Evolutionary conservation across 2,888 invertebrate genomes (phyloP).

Genomic region (Serripes groenlandicus): DNA sequence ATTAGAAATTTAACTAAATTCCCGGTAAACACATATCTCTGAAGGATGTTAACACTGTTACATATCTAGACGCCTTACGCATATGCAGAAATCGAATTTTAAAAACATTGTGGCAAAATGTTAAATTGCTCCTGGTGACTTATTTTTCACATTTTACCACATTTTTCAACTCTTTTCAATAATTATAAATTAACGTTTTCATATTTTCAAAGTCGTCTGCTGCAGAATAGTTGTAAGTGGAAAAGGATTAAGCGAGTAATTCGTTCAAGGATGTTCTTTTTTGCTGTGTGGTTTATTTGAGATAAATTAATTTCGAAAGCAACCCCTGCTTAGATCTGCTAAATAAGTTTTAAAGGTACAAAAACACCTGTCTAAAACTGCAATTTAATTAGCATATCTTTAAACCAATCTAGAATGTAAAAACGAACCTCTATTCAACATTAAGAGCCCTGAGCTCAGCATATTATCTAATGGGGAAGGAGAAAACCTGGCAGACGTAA

Average conservation of each 20-base stretch:
- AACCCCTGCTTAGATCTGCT: background rate
- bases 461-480: background rate
- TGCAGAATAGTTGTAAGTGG: background rate
- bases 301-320: conserved; percentile 9
- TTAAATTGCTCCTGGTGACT: background rate
- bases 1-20: too few relatives aligned
- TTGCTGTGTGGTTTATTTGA: background rate
- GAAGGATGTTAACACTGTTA: too few relatives aligned
- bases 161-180: background rate
- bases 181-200: background rate
- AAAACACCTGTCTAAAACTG: conserved; percentile 19
- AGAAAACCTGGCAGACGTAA: too few relatives aligned
- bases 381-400: conserved; percentile 18
- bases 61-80: too few relatives aligned
- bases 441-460: background rate
- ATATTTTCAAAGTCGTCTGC: background rate
- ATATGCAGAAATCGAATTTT: background rate
- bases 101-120: background rate
- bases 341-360: background rate
- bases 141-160: background rate
- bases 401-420: conserved; percentile 2
- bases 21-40: too few relatives aligned
- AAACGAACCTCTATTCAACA: background rate
- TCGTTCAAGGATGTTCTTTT: background rate
- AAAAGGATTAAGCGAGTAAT: background rate